Conservation (phyloP, 2,113 vertebrate genomes). For the Tragelaphus scriptus region DNA sequence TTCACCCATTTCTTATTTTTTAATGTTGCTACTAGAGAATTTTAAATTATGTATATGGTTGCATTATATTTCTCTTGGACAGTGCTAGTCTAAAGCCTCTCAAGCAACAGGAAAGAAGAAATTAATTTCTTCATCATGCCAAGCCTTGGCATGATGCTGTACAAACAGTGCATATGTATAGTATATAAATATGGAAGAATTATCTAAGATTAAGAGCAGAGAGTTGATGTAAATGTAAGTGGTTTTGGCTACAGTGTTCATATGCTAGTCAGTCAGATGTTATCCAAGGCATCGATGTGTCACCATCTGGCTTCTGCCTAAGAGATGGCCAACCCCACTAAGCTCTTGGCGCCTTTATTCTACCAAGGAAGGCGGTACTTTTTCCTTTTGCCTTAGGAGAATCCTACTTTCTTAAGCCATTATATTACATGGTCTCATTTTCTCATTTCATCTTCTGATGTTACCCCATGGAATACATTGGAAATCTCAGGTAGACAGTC, state of each 20-base stretch:
- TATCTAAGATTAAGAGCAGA: constrained; percentile 48
- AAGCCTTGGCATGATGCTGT: constrained; percentile 23
- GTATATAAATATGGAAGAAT: constrained; percentile 30
- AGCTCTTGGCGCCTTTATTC: neutral
- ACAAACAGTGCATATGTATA: constrained; percentile 11
- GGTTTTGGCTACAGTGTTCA: constrained; percentile 26
- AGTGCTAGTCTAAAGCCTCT: neutral
- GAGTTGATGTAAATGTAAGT: constrained; percentile 42
- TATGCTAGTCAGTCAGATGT: constrained; percentile 19
- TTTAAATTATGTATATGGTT: neutral
- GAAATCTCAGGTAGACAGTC: neutral
- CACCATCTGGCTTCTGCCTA: constrained; percentile 40
- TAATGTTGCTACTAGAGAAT: constrained; percentile 1
- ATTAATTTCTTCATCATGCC: neutral
- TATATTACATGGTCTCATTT: neutral
- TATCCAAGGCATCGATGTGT: constrained; percentile 25
- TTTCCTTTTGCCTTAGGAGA: neutral
- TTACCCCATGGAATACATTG: neutral
- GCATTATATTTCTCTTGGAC: constrained; percentile 6
- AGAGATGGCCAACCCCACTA: neutral
- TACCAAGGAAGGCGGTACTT: neutral
- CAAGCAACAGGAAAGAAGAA: neutral
- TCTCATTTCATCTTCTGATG: neutral
- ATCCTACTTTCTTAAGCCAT: neutral
- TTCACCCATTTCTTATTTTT: neutral